A percentile compares a stretch with the other conserved stretches of the same genome.
phyloP scores from a whole-genome alignment of 2,888 invertebrate genomes.

The Luperina nickerlii region DNA sequence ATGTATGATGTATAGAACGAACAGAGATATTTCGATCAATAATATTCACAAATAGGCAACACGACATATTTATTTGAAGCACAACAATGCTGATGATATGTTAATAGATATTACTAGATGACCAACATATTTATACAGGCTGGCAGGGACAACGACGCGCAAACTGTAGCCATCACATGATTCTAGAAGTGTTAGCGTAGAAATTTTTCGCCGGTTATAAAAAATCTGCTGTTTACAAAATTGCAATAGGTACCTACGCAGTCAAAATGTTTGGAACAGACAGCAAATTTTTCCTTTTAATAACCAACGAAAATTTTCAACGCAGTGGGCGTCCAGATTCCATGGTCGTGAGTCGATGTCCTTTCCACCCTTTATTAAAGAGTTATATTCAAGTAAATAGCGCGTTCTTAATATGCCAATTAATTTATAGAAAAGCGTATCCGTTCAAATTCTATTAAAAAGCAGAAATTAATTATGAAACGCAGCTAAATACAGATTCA shows the following conservation, averaged over 20 bases:
- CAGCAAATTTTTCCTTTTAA: background rate
- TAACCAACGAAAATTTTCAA: no score
- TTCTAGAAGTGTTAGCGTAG: no score
- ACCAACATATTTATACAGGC: constrained; percentile 62
- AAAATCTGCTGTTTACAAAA: background rate
- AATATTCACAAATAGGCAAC: constrained; percentile 77
- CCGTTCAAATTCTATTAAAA: constrained; percentile 36
- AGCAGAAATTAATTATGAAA: constrained; percentile 40
- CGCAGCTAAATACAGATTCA: constrained; percentile 28
- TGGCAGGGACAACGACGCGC: background rate
- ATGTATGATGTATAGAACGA: constrained; percentile 36
- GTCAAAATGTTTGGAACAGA: background rate
- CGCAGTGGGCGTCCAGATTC: background rate
- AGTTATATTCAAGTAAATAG: constrained; percentile 58
- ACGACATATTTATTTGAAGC: constrained; percentile 83
- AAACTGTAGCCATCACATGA: background rate
- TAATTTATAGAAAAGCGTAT: constrained; percentile 27
- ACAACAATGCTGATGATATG: constrained; percentile 89
- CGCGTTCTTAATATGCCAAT: constrained; percentile 14
- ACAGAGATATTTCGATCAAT: constrained; percentile 74
- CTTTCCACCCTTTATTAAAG: background rate
- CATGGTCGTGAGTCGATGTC: background rate
- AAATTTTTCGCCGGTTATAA: no score
- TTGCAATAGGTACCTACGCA: background rate
- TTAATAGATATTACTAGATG: constrained; percentile 81